Evolutionary conservation across 2,113 vertebrate species (phyloP).

Genomic region (Jacana jacana): DNA sequence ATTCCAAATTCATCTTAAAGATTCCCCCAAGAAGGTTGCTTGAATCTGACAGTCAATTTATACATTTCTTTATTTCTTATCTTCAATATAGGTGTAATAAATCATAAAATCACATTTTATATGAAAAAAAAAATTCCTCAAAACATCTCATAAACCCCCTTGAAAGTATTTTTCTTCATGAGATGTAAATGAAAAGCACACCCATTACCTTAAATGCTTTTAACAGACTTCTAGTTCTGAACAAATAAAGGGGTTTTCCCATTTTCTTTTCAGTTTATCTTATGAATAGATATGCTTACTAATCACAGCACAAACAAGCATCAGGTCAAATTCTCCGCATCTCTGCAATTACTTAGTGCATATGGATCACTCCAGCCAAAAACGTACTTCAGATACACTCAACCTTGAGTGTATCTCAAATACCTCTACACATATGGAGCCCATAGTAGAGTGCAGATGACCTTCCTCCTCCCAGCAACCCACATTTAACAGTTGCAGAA

Average conservation of each 20-base stretch:
- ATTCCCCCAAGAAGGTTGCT: background rate
- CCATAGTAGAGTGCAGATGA: accelerated
- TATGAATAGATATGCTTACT: background rate
- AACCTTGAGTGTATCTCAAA: background rate
- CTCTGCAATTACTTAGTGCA: background rate
- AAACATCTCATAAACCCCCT: background rate
- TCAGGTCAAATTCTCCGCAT: background rate
- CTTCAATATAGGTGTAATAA: background rate
- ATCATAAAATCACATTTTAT: background rate
- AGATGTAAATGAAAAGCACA: background rate
- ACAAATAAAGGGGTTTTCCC: background rate
- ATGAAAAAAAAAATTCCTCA: background rate
- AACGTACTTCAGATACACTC: background rate
- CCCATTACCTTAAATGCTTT: background rate
- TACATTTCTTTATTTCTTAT: background rate
- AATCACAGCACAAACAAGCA: background rate
- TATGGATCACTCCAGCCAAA: background rate
- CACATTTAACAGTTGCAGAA: accelerated
- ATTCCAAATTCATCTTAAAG: background rate
- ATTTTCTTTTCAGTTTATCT: background rate
- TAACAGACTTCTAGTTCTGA: background rate
- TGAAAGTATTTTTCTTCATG: background rate
- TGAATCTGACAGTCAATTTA: background rate
- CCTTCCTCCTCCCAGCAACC: background rate
- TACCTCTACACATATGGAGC: accelerated